Conservation (phyloP, 2,113 vertebrate genomes). For the Carassius gibelio region DNA sequence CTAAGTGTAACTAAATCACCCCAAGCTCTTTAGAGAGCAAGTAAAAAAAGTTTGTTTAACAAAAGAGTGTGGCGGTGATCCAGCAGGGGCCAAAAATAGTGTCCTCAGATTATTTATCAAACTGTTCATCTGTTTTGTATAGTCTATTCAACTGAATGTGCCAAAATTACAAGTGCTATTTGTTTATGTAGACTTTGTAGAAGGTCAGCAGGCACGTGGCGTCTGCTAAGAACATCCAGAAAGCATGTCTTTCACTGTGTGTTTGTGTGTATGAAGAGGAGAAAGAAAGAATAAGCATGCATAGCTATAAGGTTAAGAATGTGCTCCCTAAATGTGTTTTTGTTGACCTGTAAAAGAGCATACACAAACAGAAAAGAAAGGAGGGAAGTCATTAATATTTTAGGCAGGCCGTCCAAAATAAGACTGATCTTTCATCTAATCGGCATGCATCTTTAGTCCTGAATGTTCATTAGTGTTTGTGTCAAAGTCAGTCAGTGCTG, state of each 20-base stretch:
- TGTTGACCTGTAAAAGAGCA: neutral
- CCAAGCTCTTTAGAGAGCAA: neutral
- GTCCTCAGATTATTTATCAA: slow-evolving; percentile 15
- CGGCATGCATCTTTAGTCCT: neutral
- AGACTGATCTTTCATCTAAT: neutral
- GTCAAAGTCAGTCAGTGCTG: neutral
- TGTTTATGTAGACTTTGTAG: neutral
- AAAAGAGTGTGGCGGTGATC: neutral
- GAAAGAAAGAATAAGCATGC: neutral
- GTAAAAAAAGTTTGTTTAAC: neutral
- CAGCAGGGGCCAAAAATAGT: neutral
- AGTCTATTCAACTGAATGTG: neutral
- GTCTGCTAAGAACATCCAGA: neutral
- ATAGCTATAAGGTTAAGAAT: neutral
- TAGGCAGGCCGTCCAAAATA: neutral
- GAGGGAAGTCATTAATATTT: neutral
- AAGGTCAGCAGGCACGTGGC: neutral
- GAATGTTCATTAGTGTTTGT: neutral
- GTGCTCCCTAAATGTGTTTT: neutral
- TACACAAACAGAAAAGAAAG: neutral
- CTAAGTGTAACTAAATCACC: neutral
- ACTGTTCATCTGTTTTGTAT: neutral
- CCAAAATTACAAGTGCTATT: slow-evolving; percentile 17
- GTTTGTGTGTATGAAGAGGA: neutral
- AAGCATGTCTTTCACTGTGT: neutral